Evolutionary conservation across 2,888 invertebrate genomes (phyloP).

Genomic region (Pseudococcus longispinus): DNA sequence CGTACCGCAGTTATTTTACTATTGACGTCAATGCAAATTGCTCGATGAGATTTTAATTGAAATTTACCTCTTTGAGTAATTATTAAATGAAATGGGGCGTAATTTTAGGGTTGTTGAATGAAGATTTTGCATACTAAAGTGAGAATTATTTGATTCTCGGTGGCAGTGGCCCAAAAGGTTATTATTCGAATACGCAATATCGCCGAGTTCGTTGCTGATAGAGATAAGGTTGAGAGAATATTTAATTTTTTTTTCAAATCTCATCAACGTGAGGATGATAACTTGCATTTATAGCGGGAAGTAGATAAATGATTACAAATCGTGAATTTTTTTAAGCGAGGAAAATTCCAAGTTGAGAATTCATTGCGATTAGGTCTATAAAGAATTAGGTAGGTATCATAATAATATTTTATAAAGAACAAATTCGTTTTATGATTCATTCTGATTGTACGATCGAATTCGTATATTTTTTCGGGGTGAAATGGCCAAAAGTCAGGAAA

Average conservation of each 20-base stretch:
- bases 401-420: too few relatives aligned
- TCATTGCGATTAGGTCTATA: background rate
- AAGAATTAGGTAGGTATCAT: too few relatives aligned
- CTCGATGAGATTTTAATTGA: background rate
- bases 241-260: background rate
- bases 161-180: background rate
- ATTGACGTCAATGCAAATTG: background rate
- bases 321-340: background rate
- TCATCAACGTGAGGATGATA: background rate
- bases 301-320: background rate
- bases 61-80: background rate
- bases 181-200: background rate
- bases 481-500: too few relatives aligned
- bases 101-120: background rate
- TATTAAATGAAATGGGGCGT: background rate
- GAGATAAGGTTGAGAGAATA: background rate
- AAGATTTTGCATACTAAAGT: background rate
- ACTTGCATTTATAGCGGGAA: background rate
- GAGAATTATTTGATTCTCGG: background rate
- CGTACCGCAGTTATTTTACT: background rate
- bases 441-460: too few relatives aligned
- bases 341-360: background rate
- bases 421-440: too few relatives aligned
- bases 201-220: background rate
- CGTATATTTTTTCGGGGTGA: too few relatives aligned